Base-by-base conservation (phyloP, 53 echinoderm and acorn worm genomes). In the Apostichopus leukothele region DNA sequence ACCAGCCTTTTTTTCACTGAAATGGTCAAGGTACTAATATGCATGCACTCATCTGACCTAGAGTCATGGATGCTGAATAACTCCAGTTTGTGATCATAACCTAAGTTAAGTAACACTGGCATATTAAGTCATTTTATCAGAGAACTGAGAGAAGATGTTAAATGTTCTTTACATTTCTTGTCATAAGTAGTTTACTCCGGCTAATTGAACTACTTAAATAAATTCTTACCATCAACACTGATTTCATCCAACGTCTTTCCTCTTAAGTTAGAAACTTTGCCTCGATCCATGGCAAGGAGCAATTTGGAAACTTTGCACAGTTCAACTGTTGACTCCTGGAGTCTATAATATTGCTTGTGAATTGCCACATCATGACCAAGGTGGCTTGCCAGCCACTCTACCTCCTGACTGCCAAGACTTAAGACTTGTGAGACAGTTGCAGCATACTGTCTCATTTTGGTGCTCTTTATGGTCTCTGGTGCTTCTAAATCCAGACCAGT, bases 281-380 rank as follows among this genome's bases (percentile, higher is more conserved):
- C 93, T 11, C 75, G 26, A 88, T 93, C 93, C 74, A 93, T 90
- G 7, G 90, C 93, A 10, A 93, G 84, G 16, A 93, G 86, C 9
- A 93, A 22, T 78, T 93, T 93, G 1, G 88, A 88, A 10, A 93
- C 90, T 77, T 93, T 93, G 86, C 84, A 88, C 7, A 90, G 85
- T 75, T 92, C 89, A 78, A 89, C 84, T 80, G 76, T 89, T 21
- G 54, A 51, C 19, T 90, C 88, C 75, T 81, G 92, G 7, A 88
- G 66, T 67, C 84, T 51, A 53, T 89, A 90, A 66, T 87, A 75
- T 22, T 88, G 80, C 52, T 88, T 92, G 75, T 92, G 92, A 55
- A 92, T 90, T 16, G 76, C 71, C 14, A 92, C 88, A 23, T 53
- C 87, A 55, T 92, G 90, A 9, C 74, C 74, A 74, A 74, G 74